Conservation (phyloP, 2,113 vertebrate species). For the Castor canadensis region DNA sequence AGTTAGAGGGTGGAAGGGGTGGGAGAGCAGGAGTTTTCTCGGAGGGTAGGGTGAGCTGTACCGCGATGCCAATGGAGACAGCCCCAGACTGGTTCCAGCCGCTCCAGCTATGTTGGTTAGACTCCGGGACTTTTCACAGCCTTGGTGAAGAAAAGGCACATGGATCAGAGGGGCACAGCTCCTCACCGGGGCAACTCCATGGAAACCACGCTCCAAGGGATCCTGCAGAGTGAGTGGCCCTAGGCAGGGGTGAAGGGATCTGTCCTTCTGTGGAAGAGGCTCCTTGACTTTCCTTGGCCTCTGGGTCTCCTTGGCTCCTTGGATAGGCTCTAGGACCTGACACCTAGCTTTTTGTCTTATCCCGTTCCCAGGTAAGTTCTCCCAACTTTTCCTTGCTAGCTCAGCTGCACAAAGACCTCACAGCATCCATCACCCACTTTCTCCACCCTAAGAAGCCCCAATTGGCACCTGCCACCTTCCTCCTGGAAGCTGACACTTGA, state of each 20-base stretch:
- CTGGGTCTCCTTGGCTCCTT: background rate
- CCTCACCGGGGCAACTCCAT: background rate
- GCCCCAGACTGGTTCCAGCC: slow-evolving; percentile 75
- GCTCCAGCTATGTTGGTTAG: slow-evolving; percentile 78
- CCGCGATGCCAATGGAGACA: slow-evolving; percentile 70
- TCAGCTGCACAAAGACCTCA: background rate
- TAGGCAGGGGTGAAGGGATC: background rate
- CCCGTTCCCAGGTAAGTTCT: background rate
- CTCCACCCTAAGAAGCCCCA: background rate
- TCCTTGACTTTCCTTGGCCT: background rate
- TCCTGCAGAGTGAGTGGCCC: background rate
- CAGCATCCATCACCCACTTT: background rate
- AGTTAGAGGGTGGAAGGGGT: slow-evolving; percentile 72
- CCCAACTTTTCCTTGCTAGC: background rate
- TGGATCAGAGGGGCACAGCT: slow-evolving; percentile 58
- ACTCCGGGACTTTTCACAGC: slow-evolving; percentile 80
- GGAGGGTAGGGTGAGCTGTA: slow-evolving; percentile 81
- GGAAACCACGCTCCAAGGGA: background rate
- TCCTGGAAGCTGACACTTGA: background rate
- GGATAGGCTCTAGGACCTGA: background rate
- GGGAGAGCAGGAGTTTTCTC: slow-evolving; percentile 74
- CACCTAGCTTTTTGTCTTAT: background rate
- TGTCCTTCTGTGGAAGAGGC: background rate
- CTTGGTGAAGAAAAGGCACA: slow-evolving; percentile 82
- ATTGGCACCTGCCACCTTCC: background rate